Evolutionary conservation across 1,140 invertebrate genomes (phyloP), one percentile per base, ranked within the genome.

Genomic region (Anastrepha obliqua): DNA sequence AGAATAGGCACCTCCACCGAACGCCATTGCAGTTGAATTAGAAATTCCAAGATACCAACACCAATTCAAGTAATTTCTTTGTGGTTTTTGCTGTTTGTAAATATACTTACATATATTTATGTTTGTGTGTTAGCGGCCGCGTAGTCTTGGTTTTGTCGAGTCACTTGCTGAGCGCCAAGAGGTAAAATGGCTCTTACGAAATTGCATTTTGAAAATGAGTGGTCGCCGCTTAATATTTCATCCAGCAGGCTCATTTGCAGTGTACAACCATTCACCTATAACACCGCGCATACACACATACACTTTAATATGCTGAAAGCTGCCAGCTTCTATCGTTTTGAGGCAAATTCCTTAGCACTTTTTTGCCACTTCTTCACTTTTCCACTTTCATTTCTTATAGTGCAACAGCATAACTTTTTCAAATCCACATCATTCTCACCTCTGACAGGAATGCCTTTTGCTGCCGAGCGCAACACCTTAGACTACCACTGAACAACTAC

Each of bases 201-300:
- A 91, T 91, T 91, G 90, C 90, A 91, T 91, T 91, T 91, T 89
- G 88, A 89, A 91, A 91, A 91, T 91, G 90, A 91, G 89, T 88
- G 89, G 89, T 89, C 67, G 78, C 70, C 90, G 91, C 90, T 90
- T 91, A 91, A 91, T 91, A 91, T 91, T 91, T 91, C 91, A 91
- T 91, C 89, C 47, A n/a, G 47, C 74, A 55, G 74, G 44, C 74
- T 81, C 74, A 81, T 81, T 81, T 81, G 17, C 74, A 55, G n/a
- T 55, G 47, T 81, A 42, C 74, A 81, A 51, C 47, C 8, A 55
- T 20, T 81, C 20, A 55, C 47, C 9, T 81, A 51, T 15, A 15
- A 67, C 6, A 42, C 29, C 6, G 13, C 29, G 89, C 91, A 91
- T 90, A 91, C 90, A 90, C 89, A 89, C 90, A 91, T 13, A 42